Percentiles rank a stretch among this genome's conserved stretches.
phyloP scores from a whole-genome alignment of 2,113 vertebrate genomes.

The Galemys pyrenaicus region DNA sequence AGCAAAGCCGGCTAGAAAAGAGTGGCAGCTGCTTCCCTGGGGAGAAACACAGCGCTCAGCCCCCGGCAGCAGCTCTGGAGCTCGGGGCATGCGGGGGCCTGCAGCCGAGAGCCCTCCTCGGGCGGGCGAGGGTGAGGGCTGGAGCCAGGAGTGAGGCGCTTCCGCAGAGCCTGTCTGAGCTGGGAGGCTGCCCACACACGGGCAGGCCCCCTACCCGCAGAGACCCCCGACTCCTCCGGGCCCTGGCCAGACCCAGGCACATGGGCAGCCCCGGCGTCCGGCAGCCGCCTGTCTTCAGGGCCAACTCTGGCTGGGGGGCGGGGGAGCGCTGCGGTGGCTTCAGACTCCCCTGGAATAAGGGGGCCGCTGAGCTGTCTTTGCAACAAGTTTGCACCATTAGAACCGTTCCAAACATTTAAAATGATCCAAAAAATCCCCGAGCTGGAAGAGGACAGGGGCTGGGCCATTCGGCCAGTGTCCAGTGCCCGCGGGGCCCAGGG shows the following conservation, averaged over 20 bases:
- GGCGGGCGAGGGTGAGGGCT: background rate
- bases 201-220: no score
- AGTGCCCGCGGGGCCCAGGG: no score
- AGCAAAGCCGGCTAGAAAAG: conserved; percentile 9
- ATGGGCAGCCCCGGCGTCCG: background rate
- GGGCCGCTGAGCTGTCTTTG: background rate
- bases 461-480: no score
- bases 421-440: no score
- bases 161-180: no score
- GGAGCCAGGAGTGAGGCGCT: no score
- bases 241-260: no score
- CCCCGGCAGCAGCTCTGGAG: background rate
- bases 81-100: background rate
- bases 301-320: background rate
- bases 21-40: conserved; percentile 56
- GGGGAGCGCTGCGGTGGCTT: no score
- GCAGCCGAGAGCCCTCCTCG: background rate
- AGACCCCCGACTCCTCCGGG: no score
- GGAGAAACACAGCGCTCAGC: conserved; percentile 64
- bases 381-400: background rate
- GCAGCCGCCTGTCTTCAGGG: no score
- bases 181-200: no score
- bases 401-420: background rate
- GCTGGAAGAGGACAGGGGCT: background rate
- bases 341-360: no score